Evolutionary conservation across 2,888 invertebrate genomes (phyloP).

Genomic region (Phalera bucephala): DNA sequence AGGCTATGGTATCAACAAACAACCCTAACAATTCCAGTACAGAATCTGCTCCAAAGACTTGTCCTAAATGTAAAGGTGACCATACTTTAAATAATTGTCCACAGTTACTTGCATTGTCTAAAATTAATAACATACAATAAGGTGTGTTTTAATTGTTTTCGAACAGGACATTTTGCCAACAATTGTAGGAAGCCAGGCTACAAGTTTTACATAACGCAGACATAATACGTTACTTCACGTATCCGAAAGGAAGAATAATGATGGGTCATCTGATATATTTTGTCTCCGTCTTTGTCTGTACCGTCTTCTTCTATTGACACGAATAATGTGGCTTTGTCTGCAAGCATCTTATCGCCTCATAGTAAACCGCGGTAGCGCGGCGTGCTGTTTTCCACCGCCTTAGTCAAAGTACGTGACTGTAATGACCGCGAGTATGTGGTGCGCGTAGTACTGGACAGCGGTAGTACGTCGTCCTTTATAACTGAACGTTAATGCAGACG

Average conservation of each 20-base stretch:
- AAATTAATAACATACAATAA: slow-evolving; percentile 16
- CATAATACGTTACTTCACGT: slow-evolving; percentile 13
- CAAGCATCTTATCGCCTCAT: neutral
- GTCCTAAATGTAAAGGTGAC: slow-evolving; percentile 12
- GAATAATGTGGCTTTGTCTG: neutral
- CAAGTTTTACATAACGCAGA: slow-evolving; percentile 9
- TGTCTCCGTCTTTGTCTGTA: neutral
- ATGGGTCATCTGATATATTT: neutral
- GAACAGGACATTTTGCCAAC: slow-evolving; percentile 17
- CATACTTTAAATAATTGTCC: slow-evolving; percentile 21
- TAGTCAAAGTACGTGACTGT: slow-evolving; percentile 11
- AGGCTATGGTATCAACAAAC: slow-evolving; percentile 7
- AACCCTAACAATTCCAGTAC: slow-evolving; percentile 1
- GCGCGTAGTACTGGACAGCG: slow-evolving; percentile 14
- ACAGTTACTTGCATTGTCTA: slow-evolving; percentile 17
- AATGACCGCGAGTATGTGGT: slow-evolving; percentile 9
- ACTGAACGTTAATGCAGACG: slow-evolving; percentile 6
- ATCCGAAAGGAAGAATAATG: neutral
- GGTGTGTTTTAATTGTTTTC: slow-evolving; percentile 25
- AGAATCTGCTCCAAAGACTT: neutral
- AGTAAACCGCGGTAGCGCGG: too few species aligned
- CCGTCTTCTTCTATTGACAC: neutral
- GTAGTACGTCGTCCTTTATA: slow-evolving; percentile 12
- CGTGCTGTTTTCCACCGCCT: slow-evolving; percentile 16
- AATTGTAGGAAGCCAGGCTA: slow-evolving; percentile 13